These are phyloP conservation scores for Synergus laeviventris DNA, from an alignment of 2,888 invertebrate species.

Conservation along the genomic window DNA sequence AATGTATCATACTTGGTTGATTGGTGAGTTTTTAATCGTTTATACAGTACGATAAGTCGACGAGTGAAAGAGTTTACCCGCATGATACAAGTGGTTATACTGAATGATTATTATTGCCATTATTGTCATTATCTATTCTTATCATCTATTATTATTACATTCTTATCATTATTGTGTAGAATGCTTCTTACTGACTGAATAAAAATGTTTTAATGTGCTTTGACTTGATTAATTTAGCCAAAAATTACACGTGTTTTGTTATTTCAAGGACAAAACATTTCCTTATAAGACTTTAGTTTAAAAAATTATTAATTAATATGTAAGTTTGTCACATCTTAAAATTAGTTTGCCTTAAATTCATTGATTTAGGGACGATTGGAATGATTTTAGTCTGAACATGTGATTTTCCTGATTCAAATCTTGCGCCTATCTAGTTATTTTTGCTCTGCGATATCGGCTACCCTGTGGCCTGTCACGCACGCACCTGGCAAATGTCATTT, in stretches of 20 bases:
- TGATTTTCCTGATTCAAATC: neutral
- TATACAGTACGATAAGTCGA: slow-evolving; percentile 64
- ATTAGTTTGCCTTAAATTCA: too few species aligned
- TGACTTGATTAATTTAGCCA: slow-evolving; percentile 40
- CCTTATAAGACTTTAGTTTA: too few species aligned
- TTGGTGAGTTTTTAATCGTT: slow-evolving; percentile 66
- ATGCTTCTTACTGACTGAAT: slow-evolving; percentile 76
- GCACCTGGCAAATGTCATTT: neutral
- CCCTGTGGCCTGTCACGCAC: neutral
- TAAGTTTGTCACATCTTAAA: too few species aligned
- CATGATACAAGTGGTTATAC: slow-evolving; percentile 69
- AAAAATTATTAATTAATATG: too few species aligned
- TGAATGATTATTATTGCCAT: slow-evolving; percentile 58
- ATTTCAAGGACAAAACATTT: too few species aligned
- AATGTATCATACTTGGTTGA: slow-evolving; percentile 65
- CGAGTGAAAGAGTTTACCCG: slow-evolving; percentile 65
- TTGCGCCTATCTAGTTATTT: slow-evolving; percentile 5
- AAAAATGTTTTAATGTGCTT: slow-evolving; percentile 75
- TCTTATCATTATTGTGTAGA: slow-evolving; percentile 71
- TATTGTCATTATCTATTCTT: slow-evolving; percentile 47
- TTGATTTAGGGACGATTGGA: too few species aligned
- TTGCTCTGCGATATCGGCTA: neutral
- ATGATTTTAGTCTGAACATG: neutral
- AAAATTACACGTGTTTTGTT: neutral
- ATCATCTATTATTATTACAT: slow-evolving; percentile 61